Percentiles rank a stretch among this genome's conserved stretches.
phyloP scores from a whole-genome alignment of 2,113 vertebrate species.

The Bos indicus region DNA sequence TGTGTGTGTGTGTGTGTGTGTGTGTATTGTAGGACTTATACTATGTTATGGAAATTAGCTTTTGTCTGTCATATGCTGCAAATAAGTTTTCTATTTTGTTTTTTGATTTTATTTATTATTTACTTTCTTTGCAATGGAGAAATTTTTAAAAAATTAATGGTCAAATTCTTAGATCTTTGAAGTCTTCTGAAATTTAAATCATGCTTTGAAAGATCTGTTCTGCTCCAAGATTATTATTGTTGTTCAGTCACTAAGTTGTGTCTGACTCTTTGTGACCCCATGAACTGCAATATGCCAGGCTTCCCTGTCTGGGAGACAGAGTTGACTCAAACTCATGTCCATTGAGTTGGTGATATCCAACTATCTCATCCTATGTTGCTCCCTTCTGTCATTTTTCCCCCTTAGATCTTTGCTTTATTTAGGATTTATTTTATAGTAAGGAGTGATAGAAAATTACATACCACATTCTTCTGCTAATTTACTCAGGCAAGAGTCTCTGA shows the following conservation, averaged over 20 bases:
- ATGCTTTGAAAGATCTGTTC: background rate
- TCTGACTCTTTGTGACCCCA: background rate
- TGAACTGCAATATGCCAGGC: background rate
- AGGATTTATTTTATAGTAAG: background rate
- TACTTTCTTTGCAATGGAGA: background rate
- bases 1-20: background rate
- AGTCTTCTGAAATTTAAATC: background rate
- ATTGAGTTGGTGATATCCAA: background rate
- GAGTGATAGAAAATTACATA: background rate
- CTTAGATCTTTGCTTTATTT: background rate
- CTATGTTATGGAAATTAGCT: background rate
- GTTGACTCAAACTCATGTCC: background rate
- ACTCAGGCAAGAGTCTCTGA: background rate
- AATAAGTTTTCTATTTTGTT: background rate
- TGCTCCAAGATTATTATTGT: background rate
- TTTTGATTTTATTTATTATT: slow-evolving; percentile 3
- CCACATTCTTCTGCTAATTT: background rate
- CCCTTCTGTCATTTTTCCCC: background rate
- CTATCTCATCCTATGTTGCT: background rate
- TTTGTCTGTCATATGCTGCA: background rate
- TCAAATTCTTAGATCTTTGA: background rate
- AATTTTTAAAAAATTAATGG: background rate
- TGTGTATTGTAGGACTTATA: background rate
- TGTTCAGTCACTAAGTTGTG: background rate
- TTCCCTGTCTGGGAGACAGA: background rate